Evolutionary conservation across 2,888 invertebrate species (phyloP).

Genomic region (Leptarthrus brevirostris): DNA sequence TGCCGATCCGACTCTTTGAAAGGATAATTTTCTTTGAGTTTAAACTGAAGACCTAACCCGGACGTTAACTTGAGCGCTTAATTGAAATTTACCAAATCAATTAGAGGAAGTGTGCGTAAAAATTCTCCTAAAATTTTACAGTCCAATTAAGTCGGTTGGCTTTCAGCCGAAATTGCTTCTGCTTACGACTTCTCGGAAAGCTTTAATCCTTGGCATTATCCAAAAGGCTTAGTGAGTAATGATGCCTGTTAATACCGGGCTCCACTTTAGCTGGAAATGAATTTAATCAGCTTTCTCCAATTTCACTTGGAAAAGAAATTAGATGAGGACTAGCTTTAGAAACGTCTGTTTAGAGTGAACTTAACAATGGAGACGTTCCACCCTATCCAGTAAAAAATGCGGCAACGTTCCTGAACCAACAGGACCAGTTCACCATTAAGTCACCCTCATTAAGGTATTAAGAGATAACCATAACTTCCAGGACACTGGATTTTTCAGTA

Average conservation of each 20-base stretch:
- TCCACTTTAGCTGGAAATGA: constrained; percentile 46
- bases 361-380: not conserved
- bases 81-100: constrained; percentile 43
- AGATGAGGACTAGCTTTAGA: constrained; percentile 22
- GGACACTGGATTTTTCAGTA: constrained; percentile 30
- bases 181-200: constrained; percentile 22
- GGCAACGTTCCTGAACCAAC: not conserved
- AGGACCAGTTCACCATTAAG: constrained; percentile 36
- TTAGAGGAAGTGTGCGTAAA: constrained; percentile 25
- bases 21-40: too few relatives aligned
- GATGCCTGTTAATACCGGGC: constrained; percentile 50
- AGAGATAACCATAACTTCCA: constrained; percentile 57
- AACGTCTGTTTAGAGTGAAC: constrained; percentile 33
- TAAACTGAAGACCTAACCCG: too few relatives aligned
- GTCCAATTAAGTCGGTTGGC: constrained; percentile 42
- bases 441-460: constrained; percentile 56
- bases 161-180: constrained; percentile 46
- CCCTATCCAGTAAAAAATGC: not conserved
- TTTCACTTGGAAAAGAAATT: constrained; percentile 48
- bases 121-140: constrained; percentile 46
- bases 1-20: too few relatives aligned
- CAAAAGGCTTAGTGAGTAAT: constrained; percentile 51
- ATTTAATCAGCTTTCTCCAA: constrained; percentile 52
- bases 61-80: too few relatives aligned
- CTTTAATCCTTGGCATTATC: constrained; percentile 52